Evolutionary conservation across 2,888 invertebrate species (phyloP), one percentile per base, ranked within the genome.

Genomic region (Pediacus dermestoides): DNA sequence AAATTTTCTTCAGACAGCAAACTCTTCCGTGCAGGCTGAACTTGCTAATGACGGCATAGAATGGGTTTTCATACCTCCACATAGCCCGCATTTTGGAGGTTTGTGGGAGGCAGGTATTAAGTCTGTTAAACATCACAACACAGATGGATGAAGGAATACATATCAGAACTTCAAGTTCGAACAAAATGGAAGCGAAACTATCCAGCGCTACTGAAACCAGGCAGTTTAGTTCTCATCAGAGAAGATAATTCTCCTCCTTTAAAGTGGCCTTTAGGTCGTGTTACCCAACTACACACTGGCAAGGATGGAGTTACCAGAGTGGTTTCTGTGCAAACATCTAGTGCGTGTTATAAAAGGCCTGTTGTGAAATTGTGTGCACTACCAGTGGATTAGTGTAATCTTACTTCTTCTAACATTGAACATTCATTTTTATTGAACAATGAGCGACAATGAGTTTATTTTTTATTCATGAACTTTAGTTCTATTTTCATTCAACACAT

Each of bases 81-180:
- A 4, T 6, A 6, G 6, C 18, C 18, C 18, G 4, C 8, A 4
- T 8, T 18, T 18, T 18, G 18, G 21, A 18, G 21, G 21, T 7
- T 18, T 18, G 21, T 18, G n/a, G n/a, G n/a, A n/a, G n/a, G n/a
- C n/a, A n/a, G n/a, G n/a, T n/a, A n/a, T n/a, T n/a, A n/a, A n/a
- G n/a, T 18, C 21, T 18, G 21, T 18, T n/a, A 18, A 18, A 18
- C 21, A 18, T 18, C 21, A 26, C n/a, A n/a, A n/a, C n/a, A n/a
- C n/a, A n/a, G n/a, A n/a, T n/a, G n/a, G n/a, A n/a, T n/a, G n/a
- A n/a, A n/a, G n/a, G n/a, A n/a, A n/a, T n/a, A n/a, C n/a, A n/a
- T n/a, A n/a, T n/a, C n/a, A n/a, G n/a, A n/a, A n/a, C n/a, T n/a
- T n/a, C n/a, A n/a, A n/a, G n/a, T n/a, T n/a, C n/a, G n/a, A n/a